Percentiles rank a stretch among this genome's conserved stretches.
These are phyloP conservation scores for Seriola rivoliana DNA, from an alignment of 2,113 vertebrate genomes.

Conservation along the genomic window DNA sequence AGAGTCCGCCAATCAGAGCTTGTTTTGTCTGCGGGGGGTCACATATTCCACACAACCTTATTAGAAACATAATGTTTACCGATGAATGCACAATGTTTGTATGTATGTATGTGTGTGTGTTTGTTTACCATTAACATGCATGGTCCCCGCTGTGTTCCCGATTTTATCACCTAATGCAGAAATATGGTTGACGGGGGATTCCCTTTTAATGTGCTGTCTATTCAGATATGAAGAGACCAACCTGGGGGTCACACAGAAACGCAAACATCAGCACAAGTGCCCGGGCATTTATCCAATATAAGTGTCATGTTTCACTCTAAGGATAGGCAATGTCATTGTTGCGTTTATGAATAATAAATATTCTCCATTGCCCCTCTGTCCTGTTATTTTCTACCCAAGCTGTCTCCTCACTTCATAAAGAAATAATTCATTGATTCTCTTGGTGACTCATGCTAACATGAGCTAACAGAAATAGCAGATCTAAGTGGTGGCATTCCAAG, in stretches of 20 bases:
- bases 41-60: slow-evolving; percentile 1
- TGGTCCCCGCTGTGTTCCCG: slow-evolving; percentile 16
- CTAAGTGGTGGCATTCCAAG: slow-evolving; percentile 2
- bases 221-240: slow-evolving; percentile 1
- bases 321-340: slow-evolving; percentile 60
- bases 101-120: slow-evolving; percentile 1
- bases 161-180: slow-evolving; percentile 10
- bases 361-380: neutral
- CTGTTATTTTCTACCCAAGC: slow-evolving; percentile 12
- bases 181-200: slow-evolving; percentile 24
- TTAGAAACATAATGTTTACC: slow-evolving; percentile 40
- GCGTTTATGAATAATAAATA: slow-evolving; percentile 50
- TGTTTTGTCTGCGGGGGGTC: slow-evolving; percentile 23
- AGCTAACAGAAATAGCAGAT: slow-evolving; percentile 36
- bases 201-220: slow-evolving; percentile 40
- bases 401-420: slow-evolving; percentile 18
- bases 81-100: slow-evolving; percentile 21
- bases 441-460: slow-evolving; percentile 2
- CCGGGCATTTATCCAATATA: slow-evolving; percentile 46
- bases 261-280: slow-evolving; percentile 59
- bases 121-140: slow-evolving; percentile 13
- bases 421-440: slow-evolving; percentile 36
- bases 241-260: slow-evolving; percentile 35
- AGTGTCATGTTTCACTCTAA: slow-evolving; percentile 42
- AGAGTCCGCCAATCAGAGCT: neutral